Base-by-base conservation (phyloP, 1,140 invertebrate species). In the Formica selysi region DNA sequence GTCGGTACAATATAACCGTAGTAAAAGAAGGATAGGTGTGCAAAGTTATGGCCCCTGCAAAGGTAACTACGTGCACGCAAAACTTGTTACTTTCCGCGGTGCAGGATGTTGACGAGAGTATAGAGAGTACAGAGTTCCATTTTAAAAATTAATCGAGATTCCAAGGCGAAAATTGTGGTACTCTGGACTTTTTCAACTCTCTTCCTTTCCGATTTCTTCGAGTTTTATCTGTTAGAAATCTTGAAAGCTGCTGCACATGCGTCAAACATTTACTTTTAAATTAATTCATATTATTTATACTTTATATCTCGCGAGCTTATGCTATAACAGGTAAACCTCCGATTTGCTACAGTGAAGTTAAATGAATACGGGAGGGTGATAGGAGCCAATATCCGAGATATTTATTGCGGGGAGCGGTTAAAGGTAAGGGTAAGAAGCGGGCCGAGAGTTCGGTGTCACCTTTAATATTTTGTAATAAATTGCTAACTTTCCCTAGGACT, bases 391-490 rank as follows among this genome's bases (percentile, higher is more conserved):
- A 73, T 74, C 2, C 36, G 13, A 44, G 79, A 83, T 83, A 74
- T 62, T 73, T 83, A 83, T 83, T 83, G 79, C 51, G 36, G 19
- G 22, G 16, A 36, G 29, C 78, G n/a, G 26, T 13, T 22, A 44
- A 44, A 86, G 70, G 79, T 41, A 51, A 61, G 44, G 38, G 57
- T 29, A 57, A 61, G 54, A 38, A 84, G 26, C 41, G 59, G 5
- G 16, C 8, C 68, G 54, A 32, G 36, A 78, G 61, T 78, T 85
- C 19, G 32, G 22, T 57, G 81, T 85, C 81, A 78, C 22, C 61
- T 68, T 87, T 79, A 87, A 91, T 92, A 91, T 91, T 91, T 91
- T 88, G 85, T 88, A 90, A 91, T 91, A 88, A 91, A 91, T 91
- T 89, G 87, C 88, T 13, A 91, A 91, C 84, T 91, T 90, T 71